Evolutionary conservation across 2,888 invertebrate genomes (phyloP).

Genomic region (Drosophila nigricruria): DNA sequence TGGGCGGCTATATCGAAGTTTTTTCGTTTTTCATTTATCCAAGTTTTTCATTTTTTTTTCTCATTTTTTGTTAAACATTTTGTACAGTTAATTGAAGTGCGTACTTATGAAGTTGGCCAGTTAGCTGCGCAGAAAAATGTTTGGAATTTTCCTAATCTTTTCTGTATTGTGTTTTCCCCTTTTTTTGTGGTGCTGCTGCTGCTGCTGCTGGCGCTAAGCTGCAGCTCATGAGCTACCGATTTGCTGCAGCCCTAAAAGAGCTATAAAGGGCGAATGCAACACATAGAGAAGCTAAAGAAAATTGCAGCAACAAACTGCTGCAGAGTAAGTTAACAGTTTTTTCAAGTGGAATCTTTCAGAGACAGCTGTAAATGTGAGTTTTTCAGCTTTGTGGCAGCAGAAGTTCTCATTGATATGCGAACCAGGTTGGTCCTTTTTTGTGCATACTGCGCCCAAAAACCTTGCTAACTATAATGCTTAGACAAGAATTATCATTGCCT

Average conservation of each 20-base stretch:
- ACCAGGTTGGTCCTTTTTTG: constrained; percentile 11
- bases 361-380: constrained; percentile 41
- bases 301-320: constrained; percentile 25
- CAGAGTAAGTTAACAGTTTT: constrained; percentile 23
- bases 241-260: constrained; percentile 39
- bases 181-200: constrained; percentile 3
- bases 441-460: constrained; percentile 31
- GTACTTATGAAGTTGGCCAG: constrained; percentile 62
- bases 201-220: constrained; percentile 35
- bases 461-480: constrained; percentile 14
- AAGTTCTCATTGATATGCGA: constrained; percentile 56
- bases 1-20: constrained; percentile 34
- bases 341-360: constrained; percentile 4
- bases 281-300: not conserved
- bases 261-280: not conserved
- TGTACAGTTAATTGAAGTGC: constrained; percentile 72
- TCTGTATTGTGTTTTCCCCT: constrained; percentile 1
- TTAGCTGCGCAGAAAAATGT: constrained; percentile 22
- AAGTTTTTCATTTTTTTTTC: constrained; percentile 6
- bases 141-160: constrained; percentile 34
- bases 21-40: constrained; percentile 11
- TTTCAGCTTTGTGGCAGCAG: constrained; percentile 10
- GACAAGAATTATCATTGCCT: constrained; percentile 50
- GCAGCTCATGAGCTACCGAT: constrained; percentile 45
- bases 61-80: constrained; percentile 8